A percentile compares a stretch with the other conserved stretches of the same genome.
These are phyloP conservation scores for Oenanthe melanoleuca DNA, from an alignment of 2,113 vertebrate genomes.

Conservation along the genomic window DNA sequence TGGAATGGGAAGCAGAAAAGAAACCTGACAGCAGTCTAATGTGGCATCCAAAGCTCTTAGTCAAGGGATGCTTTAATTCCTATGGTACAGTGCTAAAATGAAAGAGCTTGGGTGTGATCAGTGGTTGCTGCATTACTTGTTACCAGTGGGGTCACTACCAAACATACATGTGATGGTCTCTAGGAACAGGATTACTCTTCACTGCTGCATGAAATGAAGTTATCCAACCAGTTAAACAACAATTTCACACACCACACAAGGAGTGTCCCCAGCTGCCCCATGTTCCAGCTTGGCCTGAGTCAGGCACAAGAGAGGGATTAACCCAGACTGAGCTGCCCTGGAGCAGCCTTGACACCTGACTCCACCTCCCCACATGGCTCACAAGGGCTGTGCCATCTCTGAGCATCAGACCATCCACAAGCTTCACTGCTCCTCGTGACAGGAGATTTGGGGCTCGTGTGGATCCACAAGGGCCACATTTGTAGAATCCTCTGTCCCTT, in stretches of 20 bases:
- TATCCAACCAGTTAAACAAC: neutral
- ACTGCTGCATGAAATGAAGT: neutral
- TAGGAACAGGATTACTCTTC: neutral
- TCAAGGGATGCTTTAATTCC: neutral
- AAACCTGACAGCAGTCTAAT: neutral
- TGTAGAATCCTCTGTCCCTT: neutral
- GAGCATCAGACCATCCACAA: neutral
- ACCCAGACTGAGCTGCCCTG: neutral
- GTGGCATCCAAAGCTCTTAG: neutral
- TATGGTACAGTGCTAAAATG: neutral
- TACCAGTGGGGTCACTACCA: neutral
- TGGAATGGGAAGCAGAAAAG: neutral
- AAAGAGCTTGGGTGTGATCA: neutral
- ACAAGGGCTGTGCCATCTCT: neutral
- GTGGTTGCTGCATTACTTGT: neutral
- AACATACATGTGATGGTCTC: rapidly evolving
- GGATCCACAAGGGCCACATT: too few species aligned
- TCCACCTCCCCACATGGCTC: neutral
- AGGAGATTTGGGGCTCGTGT: neutral
- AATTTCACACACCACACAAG: neutral
- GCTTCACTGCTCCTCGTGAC: rapidly evolving
- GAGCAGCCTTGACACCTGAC: neutral
- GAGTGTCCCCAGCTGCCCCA: neutral
- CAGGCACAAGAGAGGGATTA: neutral
- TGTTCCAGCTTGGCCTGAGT: neutral